Base-by-base conservation (phyloP, 2,888 invertebrate genomes). In the Heliconius ismenius region DNA sequence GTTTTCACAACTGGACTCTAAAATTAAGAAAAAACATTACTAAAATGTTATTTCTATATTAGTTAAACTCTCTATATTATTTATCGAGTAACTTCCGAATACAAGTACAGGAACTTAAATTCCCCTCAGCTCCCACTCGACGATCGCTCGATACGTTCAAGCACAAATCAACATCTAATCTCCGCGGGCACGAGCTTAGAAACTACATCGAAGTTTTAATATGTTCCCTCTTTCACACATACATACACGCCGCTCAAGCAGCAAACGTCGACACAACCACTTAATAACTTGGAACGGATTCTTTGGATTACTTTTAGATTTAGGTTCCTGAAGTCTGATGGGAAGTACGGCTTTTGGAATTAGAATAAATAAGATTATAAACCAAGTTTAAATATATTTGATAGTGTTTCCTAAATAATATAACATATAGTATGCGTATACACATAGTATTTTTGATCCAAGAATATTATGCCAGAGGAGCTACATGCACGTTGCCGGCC, bases 191-290 rank as follows among this genome's bases (percentile, higher is more conserved):
- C 54, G 39, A 32, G 49, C 36, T 49, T 73, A 63, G 58, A 43
- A 75, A 74, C 69, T 73, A 75, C 73, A 62, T 78, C 75, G 58
- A 79, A 81, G 68, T 80, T 81, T 78, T 79, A 79, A 81, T 80
- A 81, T 78, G 80, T 64, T 76, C 49, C 54, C 54, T n/a, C n/a
- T 28, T 9, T 76, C 49, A 39, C 54, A 32, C 24, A 32, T 3
- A 15, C 75, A 21, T 24, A 70, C 24, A 10, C 39, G n/a, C 26
- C 26, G 73, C 18, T 62, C 26, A n/a, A n/a, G 32, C 54, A n/a
- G 32, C 54, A 49, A 28, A 62, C 39, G 73, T 39, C 73, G 73
- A 62, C 49, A 69, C 74, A 75, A 74, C 69, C 72, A 68, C 78
- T 76, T 77, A 73, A 76, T 64, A 77, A 69, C 62, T 67, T 75